Conservation (phyloP, 1,140 invertebrate species). For the Laupala kohalensis region DNA sequence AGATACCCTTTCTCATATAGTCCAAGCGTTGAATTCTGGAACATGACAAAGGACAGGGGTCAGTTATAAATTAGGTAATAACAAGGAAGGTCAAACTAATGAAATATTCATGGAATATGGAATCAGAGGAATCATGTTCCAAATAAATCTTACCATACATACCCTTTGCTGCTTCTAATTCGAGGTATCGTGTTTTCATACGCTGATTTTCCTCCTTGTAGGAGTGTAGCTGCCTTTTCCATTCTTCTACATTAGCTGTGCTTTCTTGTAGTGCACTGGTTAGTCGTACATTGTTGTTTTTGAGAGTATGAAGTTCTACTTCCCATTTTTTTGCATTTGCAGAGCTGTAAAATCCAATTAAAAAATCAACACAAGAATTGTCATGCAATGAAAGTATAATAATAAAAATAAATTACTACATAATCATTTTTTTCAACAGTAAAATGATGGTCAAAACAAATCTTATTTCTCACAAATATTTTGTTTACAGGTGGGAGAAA, state of each 20-base stretch:
- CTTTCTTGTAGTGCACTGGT: constrained; percentile 93
- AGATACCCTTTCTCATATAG: no score
- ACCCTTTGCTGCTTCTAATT: constrained; percentile 57
- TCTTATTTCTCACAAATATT: no score
- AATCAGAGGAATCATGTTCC: neutral
- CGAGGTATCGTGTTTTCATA: constrained; percentile 64
- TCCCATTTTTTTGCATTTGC: constrained; percentile 98
- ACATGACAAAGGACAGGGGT: no score
- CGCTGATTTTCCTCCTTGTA: constrained; percentile 92
- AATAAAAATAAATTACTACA: no score
- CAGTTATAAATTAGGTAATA: no score
- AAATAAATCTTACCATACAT: neutral
- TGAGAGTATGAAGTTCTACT: constrained; percentile 87
- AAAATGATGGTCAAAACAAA: no score
- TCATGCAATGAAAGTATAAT: no score
- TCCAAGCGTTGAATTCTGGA: no score
- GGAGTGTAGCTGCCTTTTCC: constrained; percentile 90
- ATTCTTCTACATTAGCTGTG: constrained; percentile 94
- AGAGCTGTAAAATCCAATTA: constrained; percentile 68
- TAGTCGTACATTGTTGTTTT: constrained; percentile 88
- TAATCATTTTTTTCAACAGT: no score
- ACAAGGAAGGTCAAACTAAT: no score
- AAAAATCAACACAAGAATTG: no score
- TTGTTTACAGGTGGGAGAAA: no score
- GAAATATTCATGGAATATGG: neutral